phyloP scores from a whole-genome alignment of 2,113 vertebrate species.

The Oophaga pumilio region DNA sequence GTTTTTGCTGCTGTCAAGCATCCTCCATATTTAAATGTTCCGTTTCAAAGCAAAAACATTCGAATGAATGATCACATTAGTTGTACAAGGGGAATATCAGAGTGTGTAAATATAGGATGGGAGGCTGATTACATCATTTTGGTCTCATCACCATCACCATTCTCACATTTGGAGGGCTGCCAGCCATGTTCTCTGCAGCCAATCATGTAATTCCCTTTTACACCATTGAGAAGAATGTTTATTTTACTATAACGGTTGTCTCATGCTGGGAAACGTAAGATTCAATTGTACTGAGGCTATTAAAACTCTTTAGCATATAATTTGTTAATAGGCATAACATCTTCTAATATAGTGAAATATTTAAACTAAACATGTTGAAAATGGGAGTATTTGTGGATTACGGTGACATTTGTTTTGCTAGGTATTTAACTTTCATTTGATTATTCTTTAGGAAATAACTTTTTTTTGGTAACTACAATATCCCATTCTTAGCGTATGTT shows the following conservation, averaged over 20 bases:
- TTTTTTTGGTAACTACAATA: background rate
- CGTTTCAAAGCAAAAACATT: slow-evolving; percentile 56
- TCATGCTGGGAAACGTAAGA: slow-evolving; percentile 52
- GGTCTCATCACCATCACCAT: slow-evolving; percentile 54
- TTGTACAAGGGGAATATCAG: slow-evolving; percentile 54
- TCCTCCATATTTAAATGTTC: slow-evolving; percentile 62
- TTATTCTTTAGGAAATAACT: background rate
- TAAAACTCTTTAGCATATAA: slow-evolving; percentile 57
- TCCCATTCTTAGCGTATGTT: background rate
- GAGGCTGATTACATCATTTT: slow-evolving; percentile 39
- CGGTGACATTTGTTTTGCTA: background rate
- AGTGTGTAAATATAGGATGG: slow-evolving; percentile 53
- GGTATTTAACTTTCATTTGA: background rate
- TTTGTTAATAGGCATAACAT: slow-evolving; percentile 54
- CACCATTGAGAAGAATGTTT: slow-evolving; percentile 54
- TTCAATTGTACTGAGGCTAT: slow-evolving; percentile 50
- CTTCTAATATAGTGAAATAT: slow-evolving; percentile 55
- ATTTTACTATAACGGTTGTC: slow-evolving; percentile 56
- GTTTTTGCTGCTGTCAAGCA: slow-evolving; percentile 55
- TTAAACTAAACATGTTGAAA: slow-evolving; percentile 49
- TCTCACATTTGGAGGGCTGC: slow-evolving; percentile 46
- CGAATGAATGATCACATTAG: slow-evolving; percentile 58
- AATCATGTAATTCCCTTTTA: slow-evolving; percentile 57
- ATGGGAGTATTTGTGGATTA: slow-evolving; percentile 31
- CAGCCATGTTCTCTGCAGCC: slow-evolving; percentile 47